Conservation (phyloP, 2,797 vertebrate genomes). For the Nyctibius grandis region DNA sequence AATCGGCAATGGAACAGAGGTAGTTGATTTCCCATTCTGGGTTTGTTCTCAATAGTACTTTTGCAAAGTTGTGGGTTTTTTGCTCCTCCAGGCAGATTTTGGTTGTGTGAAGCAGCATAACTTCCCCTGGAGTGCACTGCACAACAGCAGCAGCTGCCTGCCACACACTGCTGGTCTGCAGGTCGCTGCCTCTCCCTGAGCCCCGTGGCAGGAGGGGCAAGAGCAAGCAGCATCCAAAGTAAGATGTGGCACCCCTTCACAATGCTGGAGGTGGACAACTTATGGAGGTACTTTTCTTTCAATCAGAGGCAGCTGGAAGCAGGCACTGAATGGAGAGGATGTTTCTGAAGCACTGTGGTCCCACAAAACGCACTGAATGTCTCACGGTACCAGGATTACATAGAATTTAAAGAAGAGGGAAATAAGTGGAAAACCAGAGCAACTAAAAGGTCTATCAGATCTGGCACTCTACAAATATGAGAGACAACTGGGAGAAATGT, state of each 20-base stretch:
- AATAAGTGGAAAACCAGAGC: neutral
- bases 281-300: neutral
- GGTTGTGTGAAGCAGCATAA: neutral
- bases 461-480: neutral
- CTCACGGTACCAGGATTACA: neutral
- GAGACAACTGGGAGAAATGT: neutral
- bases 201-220: neutral
- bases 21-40: neutral
- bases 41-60: conserved; percentile 11
- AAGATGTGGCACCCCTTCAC: neutral
- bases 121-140: neutral
- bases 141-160: neutral
- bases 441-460: neutral
- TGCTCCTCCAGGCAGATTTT: neutral
- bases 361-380: neutral
- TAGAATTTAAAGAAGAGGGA: neutral
- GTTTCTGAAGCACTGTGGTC: neutral
- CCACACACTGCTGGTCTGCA: neutral
- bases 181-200: neutral
- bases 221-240: fast-evolving
- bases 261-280: neutral
- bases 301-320: neutral
- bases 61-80: neutral
- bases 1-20: neutral
- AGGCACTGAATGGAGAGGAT: fast-evolving